Conservation (phyloP, 2,113 vertebrate genomes). For the Mionectes macconnelli region DNA sequence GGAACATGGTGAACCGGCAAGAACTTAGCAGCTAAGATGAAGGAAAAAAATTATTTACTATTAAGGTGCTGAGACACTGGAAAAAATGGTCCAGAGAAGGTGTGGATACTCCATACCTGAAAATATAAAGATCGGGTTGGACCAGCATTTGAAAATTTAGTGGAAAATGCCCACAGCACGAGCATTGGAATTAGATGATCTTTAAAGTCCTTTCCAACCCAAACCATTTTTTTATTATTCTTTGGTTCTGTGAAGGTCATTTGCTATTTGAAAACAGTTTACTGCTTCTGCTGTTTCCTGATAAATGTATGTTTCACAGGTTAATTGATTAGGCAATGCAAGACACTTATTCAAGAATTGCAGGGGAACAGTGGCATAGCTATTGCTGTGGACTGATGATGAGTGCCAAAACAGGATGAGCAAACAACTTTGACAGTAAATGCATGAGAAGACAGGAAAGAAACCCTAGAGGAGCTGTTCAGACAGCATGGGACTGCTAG, state of each 20-base stretch:
- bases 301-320: background rate
- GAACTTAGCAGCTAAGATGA: background rate
- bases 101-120: background rate
- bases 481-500: background rate
- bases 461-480: background rate
- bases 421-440: background rate
- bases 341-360: background rate
- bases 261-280: background rate
- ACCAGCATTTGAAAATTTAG: background rate
- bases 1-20: background rate
- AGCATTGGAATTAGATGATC: accelerated
- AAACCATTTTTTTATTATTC: background rate
- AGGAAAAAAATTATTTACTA: background rate
- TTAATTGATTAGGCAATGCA: background rate
- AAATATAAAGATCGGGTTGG: background rate
- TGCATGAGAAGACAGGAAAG: background rate
- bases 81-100: background rate
- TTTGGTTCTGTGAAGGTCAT: background rate
- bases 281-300: background rate
- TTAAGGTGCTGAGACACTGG: background rate
- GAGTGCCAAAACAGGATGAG: background rate
- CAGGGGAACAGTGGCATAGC: accelerated
- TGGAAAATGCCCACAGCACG: background rate
- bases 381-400: background rate
- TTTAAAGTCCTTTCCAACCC: background rate